Evolutionary conservation across 2,888 invertebrate genomes (phyloP).

Genomic region (Phytoseiulus persimilis): DNA sequence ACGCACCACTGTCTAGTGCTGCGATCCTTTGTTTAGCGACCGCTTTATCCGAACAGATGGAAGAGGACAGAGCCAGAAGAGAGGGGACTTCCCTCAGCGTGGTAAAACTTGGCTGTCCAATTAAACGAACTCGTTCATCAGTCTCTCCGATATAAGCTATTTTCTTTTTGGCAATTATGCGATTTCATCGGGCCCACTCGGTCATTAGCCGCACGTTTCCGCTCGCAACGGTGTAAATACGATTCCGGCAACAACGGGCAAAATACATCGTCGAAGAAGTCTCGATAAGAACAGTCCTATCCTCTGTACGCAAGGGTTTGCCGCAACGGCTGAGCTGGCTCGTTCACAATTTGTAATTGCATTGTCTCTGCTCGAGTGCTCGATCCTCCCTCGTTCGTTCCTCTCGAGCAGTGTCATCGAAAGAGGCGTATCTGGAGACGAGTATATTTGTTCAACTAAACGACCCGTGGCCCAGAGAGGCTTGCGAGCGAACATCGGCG

Average conservation of each 20-base stretch:
- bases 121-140: background rate
- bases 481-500: background rate
- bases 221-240: background rate
- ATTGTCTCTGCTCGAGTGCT: background rate
- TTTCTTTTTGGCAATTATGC: background rate
- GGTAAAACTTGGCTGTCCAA: background rate
- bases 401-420: background rate
- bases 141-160: background rate
- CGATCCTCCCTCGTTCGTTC: background rate
- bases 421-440: background rate
- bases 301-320: too few relatives aligned
- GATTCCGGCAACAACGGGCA: background rate
- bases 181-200: background rate
- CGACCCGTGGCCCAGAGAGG: background rate
- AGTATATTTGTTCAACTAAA: slow-evolving; percentile 5
- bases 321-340: background rate
- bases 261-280: background rate
- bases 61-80: too few relatives aligned
- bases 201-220: background rate
- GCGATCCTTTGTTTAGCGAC: too few relatives aligned
- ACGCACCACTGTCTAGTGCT: background rate
- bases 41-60: too few relatives aligned
- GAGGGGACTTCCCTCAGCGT: background rate
- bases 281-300: background rate
- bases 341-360: background rate